These are phyloP conservation scores for Volucella bombylans DNA, from an alignment of 2,888 invertebrate species.

Conservation along the genomic window DNA sequence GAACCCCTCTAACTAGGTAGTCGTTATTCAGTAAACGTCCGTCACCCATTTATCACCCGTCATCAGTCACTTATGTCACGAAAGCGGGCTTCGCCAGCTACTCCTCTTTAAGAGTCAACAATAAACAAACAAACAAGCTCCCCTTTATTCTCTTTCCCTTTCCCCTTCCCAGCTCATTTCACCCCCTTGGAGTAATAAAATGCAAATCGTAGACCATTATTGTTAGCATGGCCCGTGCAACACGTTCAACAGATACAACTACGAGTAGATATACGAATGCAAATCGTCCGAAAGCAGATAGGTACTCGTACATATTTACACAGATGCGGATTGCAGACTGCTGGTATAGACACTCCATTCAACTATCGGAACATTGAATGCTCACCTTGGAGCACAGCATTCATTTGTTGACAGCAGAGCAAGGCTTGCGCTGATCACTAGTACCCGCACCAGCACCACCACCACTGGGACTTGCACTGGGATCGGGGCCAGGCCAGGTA, in stretches of 20 bases:
- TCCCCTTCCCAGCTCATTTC: not conserved
- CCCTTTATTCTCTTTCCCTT: too few relatives aligned
- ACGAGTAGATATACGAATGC: conserved; percentile 45
- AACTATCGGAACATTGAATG: not conserved
- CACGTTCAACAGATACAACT: conserved; percentile 48
- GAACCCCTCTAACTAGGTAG: conserved; percentile 31
- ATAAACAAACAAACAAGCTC: conserved; percentile 41
- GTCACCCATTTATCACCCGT: conserved; percentile 71
- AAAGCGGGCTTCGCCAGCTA: conserved; percentile 34
- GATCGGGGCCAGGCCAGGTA: not conserved
- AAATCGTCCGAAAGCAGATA: conserved; percentile 39
- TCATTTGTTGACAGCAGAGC: conserved; percentile 46
- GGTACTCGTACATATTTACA: too few relatives aligned
- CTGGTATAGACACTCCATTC: not conserved
- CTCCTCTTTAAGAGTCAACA: conserved; percentile 10
- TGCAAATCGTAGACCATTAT: conserved; percentile 70
- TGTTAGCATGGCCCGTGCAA: conserved; percentile 59
- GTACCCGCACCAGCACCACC: conserved; percentile 12
- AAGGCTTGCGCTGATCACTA: conserved; percentile 27
- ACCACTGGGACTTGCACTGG: conserved; percentile 28
- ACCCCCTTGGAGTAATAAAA: conserved; percentile 56
- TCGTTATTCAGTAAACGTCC: conserved; percentile 69
- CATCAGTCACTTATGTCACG: conserved; percentile 70
- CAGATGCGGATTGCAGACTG: too few relatives aligned
- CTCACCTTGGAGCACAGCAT: conserved; percentile 53